These are phyloP conservation scores for Echinarachnius parma DNA, from an alignment of 53 echinoderm and acorn worm species.

Conservation along the genomic window DNA sequence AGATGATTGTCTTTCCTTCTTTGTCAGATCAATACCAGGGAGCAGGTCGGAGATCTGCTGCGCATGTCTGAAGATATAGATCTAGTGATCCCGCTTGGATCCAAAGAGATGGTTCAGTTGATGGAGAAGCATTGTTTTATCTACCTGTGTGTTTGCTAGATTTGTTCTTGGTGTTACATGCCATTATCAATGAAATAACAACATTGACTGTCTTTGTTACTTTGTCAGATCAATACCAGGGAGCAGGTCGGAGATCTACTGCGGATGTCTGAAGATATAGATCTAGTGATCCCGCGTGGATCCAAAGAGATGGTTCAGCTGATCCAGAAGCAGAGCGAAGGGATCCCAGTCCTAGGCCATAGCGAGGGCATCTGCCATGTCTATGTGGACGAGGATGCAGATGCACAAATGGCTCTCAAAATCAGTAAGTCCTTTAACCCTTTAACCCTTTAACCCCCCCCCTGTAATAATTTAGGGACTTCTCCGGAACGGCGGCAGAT, in stretches of 20 bases:
- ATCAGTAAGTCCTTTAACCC: constrained; percentile 79
- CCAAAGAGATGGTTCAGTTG: constrained; percentile 94
- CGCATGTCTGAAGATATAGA: constrained; percentile 83
- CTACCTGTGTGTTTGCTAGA: too few species aligned
- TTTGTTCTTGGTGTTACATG: too few species aligned
- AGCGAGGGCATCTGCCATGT: constrained; percentile 98
- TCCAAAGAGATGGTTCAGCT: constrained; percentile 93
- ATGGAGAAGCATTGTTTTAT: too few species aligned
- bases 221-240: constrained; percentile 73
- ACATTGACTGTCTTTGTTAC: too few species aligned
- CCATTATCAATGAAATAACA: too few species aligned
- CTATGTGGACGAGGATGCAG: constrained; percentile 77
- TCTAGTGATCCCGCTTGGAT: constrained; percentile 88
- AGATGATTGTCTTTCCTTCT: too few species aligned
- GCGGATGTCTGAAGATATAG: constrained; percentile 79
- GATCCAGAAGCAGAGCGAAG: constrained; percentile 76
- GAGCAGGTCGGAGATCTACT: constrained; percentile 88
- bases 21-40: constrained; percentile 79
- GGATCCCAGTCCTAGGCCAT: constrained; percentile 94
- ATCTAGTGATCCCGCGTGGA: constrained; percentile 88
- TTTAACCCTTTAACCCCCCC: too few species aligned
- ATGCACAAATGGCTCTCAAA: constrained; percentile 87
- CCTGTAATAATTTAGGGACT: too few species aligned
- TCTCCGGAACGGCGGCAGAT: too few species aligned
- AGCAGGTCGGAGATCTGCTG: constrained; percentile 83